These are phyloP conservation scores for Phrynosoma blainvillii DNA, from an alignment of 2,113 vertebrate genomes.

Conservation along the genomic window DNA sequence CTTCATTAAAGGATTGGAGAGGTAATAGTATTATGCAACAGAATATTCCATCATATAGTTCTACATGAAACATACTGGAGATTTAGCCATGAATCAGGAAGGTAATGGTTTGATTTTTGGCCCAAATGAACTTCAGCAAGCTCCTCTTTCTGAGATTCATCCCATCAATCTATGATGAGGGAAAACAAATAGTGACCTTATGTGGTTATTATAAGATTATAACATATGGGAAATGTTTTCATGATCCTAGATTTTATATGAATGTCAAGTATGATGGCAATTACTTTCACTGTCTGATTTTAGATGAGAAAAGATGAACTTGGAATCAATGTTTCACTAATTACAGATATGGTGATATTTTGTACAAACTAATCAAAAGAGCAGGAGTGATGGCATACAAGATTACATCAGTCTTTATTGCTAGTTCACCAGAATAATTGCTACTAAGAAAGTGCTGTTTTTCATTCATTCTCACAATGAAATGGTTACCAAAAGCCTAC, in stretches of 20 bases:
- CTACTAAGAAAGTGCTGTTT: slow-evolving; percentile 36
- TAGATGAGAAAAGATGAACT: slow-evolving; percentile 16
- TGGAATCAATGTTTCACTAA: slow-evolving; percentile 19
- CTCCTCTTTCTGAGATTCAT: not conserved
- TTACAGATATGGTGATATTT: slow-evolving; percentile 22
- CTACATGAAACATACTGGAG: not conserved
- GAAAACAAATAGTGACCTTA: not conserved
- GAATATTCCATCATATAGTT: not conserved
- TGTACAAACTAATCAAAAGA: slow-evolving; percentile 5
- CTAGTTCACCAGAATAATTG: slow-evolving; percentile 30
- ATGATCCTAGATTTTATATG: not conserved
- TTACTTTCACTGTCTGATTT: not conserved
- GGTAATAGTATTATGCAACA: not conserved
- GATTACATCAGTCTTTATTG: not conserved
- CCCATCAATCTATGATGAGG: not conserved
- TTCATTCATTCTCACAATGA: slow-evolving; percentile 48
- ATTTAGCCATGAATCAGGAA: not conserved
- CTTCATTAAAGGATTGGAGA: not conserved
- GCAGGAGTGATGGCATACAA: not conserved
- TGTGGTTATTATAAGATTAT: not conserved
- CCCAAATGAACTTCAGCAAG: not conserved
- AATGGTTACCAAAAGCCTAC: slow-evolving; percentile 45
- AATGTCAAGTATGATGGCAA: not conserved
- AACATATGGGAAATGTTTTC: not conserved
- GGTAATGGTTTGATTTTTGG: not conserved